Base-by-base conservation (phyloP, 1,140 invertebrate genomes). In the Lucilia cuprina region DNA sequence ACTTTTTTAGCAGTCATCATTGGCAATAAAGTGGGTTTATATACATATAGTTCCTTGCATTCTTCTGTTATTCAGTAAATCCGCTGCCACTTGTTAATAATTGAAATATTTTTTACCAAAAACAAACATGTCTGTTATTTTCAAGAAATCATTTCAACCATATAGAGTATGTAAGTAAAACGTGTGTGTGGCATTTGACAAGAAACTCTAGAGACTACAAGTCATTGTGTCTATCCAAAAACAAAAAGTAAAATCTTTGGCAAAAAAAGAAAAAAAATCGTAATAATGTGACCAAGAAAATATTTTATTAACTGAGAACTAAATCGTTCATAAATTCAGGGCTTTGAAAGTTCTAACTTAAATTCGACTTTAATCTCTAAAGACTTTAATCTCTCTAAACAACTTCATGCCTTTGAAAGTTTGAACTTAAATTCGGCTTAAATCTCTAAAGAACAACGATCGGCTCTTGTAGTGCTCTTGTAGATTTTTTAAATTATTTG, bases 51-150 rank as follows among this genome's bases (percentile, higher is more conserved):
- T 80, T 80, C n/a, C n/a, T 80, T 80, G 5, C 10, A 2, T 19
- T 50, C 41, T 80, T 80, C 14, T 41, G 55, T 19, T 50, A 80
- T 80, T 50, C 41, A 7, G n/a, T n/a, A 50, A 80, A 50, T 19
- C 13, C 30, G 74, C 74, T 77, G 47, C 41, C 77, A 80, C 77
- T 80, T 80, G 41, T 49, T 50, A 41, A 2, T 49, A 80, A 80
- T 80, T 80, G 77, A 80, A 80, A 80, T 80, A 80, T 80, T 80
- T 49, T 70, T 80, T n/a, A 9, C 77, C 41, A 49, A 80, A 80
- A 49, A 25, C 77, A 80, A 80, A 80, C 77, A 80, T 80, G 77
- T 41, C 41, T 41, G 41, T 47, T 80, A 80, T 9, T 41, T 12
- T 49, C 0, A 50, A 34, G 65, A 21, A 35, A 35, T 75, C 12